Percentiles rank a stretch among this genome's conserved stretches.
Evolutionary conservation across 2,113 vertebrate species (phyloP).

Genomic region (Poecilia latipinna): DNA sequence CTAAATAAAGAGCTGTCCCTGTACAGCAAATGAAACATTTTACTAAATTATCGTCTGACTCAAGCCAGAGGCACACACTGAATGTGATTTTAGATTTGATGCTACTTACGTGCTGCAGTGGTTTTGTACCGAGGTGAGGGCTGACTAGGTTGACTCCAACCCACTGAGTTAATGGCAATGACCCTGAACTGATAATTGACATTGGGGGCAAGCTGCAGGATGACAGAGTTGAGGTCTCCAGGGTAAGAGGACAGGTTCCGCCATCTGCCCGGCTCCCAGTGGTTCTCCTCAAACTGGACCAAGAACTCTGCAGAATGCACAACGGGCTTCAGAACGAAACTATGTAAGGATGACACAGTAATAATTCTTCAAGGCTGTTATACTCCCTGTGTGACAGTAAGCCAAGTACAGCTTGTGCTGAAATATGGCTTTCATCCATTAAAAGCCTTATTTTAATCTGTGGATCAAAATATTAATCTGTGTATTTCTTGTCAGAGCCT

Average conservation of each 20-base stretch:
- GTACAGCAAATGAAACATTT: background rate
- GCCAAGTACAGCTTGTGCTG: too few species aligned
- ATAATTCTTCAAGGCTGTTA: too few species aligned
- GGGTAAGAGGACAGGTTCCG: constrained; percentile 88
- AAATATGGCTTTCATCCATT: too few species aligned
- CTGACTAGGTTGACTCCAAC: constrained; percentile 87
- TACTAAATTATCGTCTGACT: too few species aligned
- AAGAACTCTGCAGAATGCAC: constrained; percentile 83
- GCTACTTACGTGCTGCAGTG: constrained; percentile 86
- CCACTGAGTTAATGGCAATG: constrained; percentile 91
- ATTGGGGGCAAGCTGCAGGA: constrained; percentile 88
- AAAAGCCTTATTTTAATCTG: too few species aligned
- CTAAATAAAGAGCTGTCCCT: background rate
- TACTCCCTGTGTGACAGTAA: too few species aligned
- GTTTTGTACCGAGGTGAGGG: constrained; percentile 91
- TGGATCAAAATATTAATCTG: too few species aligned
- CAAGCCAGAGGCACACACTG: too few species aligned
- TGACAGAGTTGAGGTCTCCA: constrained; percentile 87
- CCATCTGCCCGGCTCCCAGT: constrained; percentile 87
- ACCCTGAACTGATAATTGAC: constrained; percentile 97
- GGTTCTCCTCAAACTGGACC: constrained; percentile 93
- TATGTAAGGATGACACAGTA: too few species aligned
- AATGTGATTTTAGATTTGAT: background rate
- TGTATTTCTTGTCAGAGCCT: too few species aligned
- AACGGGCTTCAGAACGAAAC: background rate